A percentile compares a stretch with the other conserved stretches of the same genome.
Evolutionary conservation across 1,140 invertebrate genomes (phyloP).

Genomic region (Mizuhopecten yessoensis): DNA sequence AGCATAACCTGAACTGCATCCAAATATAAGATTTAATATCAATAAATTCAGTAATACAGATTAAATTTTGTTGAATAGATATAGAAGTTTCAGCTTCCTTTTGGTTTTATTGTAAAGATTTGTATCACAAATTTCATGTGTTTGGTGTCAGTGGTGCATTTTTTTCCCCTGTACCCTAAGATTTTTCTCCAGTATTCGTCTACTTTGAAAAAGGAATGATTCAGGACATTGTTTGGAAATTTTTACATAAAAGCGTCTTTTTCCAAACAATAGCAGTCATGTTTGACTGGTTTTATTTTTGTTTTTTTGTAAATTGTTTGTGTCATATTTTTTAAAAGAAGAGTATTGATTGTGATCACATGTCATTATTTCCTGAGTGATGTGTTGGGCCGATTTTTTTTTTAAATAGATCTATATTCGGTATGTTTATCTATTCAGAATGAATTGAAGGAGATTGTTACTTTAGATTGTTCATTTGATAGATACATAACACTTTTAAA

Average conservation of each 20-base stretch:
- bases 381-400: slow-evolving; percentile 38
- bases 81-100: background rate
- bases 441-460: background rate
- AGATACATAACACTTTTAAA: slow-evolving; percentile 13
- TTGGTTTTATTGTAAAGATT: background rate
- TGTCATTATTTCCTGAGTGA: slow-evolving; percentile 4
- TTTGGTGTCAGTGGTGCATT: background rate
- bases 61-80: background rate
- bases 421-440: slow-evolving; percentile 39
- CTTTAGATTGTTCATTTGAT: slow-evolving; percentile 1
- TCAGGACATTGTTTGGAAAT: background rate
- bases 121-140: background rate
- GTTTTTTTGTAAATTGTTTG: background rate
- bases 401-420: slow-evolving; percentile 8
- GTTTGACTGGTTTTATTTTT: background rate
- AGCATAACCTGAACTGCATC: background rate
- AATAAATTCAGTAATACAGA: background rate
- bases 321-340: background rate
- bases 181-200: background rate
- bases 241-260: background rate
- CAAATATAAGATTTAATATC: background rate
- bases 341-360: slow-evolving; percentile 21
- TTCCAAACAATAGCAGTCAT: no score
- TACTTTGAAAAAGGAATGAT: background rate
- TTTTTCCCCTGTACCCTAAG: background rate